Evolutionary conservation across 2,113 vertebrate species (phyloP).

Genomic region (Datnioides undecimradiatus): DNA sequence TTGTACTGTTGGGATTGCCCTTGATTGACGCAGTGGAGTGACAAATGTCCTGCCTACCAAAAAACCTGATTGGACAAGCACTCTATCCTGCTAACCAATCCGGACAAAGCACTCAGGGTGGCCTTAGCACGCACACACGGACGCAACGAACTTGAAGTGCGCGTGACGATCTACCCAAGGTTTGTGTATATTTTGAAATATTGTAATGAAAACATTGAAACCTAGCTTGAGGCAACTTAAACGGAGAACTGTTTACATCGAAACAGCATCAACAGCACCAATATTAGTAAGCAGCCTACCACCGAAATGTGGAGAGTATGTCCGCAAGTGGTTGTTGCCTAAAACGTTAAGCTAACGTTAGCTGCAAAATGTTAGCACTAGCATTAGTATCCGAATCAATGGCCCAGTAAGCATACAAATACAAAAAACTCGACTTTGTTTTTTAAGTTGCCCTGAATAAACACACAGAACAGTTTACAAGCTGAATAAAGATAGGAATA

Average conservation of each 20-base stretch:
- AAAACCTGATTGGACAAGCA: not conserved
- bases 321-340: no score
- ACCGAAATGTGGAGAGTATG: no score
- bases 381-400: no score
- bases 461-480: no score
- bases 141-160: not conserved
- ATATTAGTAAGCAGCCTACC: not conserved
- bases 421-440: no score
- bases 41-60: not conserved
- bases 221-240: not conserved
- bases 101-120: no score
- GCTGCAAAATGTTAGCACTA: not conserved
- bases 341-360: no score
- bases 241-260: not conserved
- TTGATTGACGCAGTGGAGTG: no score
- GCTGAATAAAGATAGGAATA: no score
- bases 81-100: not conserved
- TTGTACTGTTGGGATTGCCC: no score
- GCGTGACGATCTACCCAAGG: accelerated
- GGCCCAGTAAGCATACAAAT: no score
- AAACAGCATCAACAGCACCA: not conserved
- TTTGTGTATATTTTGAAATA: not conserved
- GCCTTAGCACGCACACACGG: not conserved
- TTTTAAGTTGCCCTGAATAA: no score
- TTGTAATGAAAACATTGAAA: accelerated